These are phyloP conservation scores for Pipa parva DNA, from an alignment of 2,113 vertebrate species.

Conservation along the genomic window DNA sequence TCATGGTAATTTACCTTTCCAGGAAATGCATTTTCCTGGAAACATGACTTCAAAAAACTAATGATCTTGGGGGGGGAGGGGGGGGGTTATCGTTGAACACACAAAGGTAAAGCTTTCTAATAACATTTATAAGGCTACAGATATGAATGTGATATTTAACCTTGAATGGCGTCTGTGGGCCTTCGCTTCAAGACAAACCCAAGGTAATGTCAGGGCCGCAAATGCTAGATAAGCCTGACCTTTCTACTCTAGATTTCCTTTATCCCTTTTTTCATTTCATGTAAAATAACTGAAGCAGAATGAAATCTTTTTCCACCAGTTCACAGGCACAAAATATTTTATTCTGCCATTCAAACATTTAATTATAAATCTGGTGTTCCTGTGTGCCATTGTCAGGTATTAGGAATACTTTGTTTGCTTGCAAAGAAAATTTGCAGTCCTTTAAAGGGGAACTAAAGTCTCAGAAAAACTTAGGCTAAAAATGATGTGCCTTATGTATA, in stretches of 20 bases:
- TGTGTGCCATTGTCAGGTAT: not conserved
- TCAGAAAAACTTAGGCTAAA: too few species aligned
- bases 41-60: not conserved
- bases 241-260: constrained; percentile 68
- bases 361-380: constrained; percentile 67
- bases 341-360: constrained; percentile 54
- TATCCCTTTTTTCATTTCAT: constrained; percentile 78
- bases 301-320: constrained; percentile 70
- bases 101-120: not conserved
- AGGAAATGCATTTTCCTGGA: not conserved
- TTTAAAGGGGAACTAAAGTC: too few species aligned
- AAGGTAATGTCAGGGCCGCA: not conserved
- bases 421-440: too few species aligned
- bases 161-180: not conserved
- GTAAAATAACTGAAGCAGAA: constrained; percentile 74
- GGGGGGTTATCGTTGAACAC: not conserved
- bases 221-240: constrained; percentile 68
- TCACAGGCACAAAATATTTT: constrained; percentile 63
- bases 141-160: not conserved
- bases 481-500: too few species aligned
- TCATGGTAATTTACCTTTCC: not conserved
- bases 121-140: not conserved
- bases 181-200: not conserved
- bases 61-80: too few species aligned
- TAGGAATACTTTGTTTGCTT: not conserved